Base-by-base conservation (phyloP, 2,888 invertebrate species). In the Poecilus cupreus region DNA sequence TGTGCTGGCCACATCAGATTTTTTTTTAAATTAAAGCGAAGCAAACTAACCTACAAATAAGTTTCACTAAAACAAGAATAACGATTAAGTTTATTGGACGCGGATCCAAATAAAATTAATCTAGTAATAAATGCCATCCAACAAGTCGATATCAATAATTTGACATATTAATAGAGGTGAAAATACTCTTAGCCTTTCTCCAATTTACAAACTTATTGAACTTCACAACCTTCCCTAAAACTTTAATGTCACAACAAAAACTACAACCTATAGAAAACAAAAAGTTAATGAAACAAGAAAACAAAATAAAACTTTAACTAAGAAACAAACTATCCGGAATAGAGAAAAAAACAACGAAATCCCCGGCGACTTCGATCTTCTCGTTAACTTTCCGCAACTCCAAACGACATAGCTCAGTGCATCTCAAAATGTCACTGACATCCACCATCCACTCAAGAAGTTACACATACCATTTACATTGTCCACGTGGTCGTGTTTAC, bases 341-440 rank as follows among this genome's bases (percentile, higher is more conserved):
- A 22, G 43, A 32, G 10, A 37, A 60, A 39, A 43, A 32, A 78
- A 77, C 13, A 54, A 77, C 20, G 3, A 10, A 13, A 0, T 49
- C 49, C 37, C 20, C 6, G 5, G 43, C 26, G 46, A 60, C 20
- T 57, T 32, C 22, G 57, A 51, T 32, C 43, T 37, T 72, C 39
- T 18, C 3, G 18, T 16, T 16, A 43, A 60, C 77, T 57, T 60
- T 43, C 5, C 24, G 74, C 32, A 26, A 51, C 49, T 75, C 16
- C 18, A 37, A 57, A 18, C 16, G 13, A 26, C 46, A 49, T 8
- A 18, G 46, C 16, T 3, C 54, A 76, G 18, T 11, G 64, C 78
- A 60, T 32, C 49, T 64, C 68, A 79, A 79, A 79, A 79, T 79
- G 79, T 79, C 79, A 79, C 32, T 79, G 79, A 79, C 79, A 68